Percentiles rank a stretch among this genome's conserved stretches.
Evolutionary conservation across 2,797 vertebrate genomes (phyloP).

Genomic region (Phataginus tetradactyla): DNA sequence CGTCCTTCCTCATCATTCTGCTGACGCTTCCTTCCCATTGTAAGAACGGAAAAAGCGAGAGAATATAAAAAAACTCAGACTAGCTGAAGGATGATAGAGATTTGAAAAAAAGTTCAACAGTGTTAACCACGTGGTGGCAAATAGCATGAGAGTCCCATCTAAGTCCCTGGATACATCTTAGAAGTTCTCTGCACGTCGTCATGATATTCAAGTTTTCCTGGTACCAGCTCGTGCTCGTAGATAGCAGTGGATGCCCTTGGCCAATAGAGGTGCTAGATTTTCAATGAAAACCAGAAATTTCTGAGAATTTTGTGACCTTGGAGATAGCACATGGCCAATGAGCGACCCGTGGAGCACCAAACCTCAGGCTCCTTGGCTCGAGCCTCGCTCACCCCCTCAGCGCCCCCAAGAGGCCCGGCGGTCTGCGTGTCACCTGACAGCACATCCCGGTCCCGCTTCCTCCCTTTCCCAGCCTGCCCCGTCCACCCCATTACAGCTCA

Average conservation of each 20-base stretch:
- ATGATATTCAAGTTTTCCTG: neutral
- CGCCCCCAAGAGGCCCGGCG: neutral
- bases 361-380: neutral
- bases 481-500: neutral
- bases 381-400: neutral
- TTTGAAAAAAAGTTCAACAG: neutral
- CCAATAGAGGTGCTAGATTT: neutral
- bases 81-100: neutral
- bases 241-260: neutral
- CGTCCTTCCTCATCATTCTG: neutral
- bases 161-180: neutral
- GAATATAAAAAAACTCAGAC: neutral
- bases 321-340: neutral
- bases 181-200: neutral
- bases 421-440: neutral
- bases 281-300: neutral
- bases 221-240: neutral
- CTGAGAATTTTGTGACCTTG: neutral
- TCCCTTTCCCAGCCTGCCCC: neutral
- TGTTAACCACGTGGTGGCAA: neutral
- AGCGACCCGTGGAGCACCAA: neutral
- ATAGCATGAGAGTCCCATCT: accelerated
- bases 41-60: neutral
- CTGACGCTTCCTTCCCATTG: neutral
- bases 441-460: neutral